These are phyloP conservation scores for Hipparchia sbordonii DNA, from an alignment of 2,888 invertebrate species.

Conservation along the genomic window DNA sequence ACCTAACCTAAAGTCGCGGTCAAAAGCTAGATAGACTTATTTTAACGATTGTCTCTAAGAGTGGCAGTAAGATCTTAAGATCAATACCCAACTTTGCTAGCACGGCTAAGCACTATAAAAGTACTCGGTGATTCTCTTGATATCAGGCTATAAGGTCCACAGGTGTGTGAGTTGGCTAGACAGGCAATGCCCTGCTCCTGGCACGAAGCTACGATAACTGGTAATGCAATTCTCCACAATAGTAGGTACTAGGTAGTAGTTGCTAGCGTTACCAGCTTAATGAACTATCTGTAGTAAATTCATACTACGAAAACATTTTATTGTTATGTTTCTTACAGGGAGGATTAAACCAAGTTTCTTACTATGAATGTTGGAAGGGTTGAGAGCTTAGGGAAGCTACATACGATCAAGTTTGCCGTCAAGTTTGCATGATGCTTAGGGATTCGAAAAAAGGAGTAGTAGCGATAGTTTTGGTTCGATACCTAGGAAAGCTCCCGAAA, in stretches of 20 bases:
- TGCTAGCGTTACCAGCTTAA: not conserved
- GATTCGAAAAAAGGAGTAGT: no score
- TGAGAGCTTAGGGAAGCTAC: no score
- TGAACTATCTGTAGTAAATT: not conserved
- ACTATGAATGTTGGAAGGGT: no score
- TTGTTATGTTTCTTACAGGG: no score
- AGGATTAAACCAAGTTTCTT: no score
- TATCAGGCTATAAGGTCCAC: slow-evolving; percentile 10
- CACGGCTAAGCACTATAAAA: not conserved
- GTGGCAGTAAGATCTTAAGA: not conserved
- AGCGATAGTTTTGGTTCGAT: no score
- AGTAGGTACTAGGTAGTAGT: not conserved
- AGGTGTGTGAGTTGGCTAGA: slow-evolving; percentile 42
- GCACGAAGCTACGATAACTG: slow-evolving; percentile 1
- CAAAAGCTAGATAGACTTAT: not conserved
- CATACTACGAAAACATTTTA: no score
- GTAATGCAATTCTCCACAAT: slow-evolving; percentile 4
- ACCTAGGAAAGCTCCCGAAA: no score
- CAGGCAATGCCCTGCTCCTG: slow-evolving; percentile 47
- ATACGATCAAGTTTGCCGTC: no score
- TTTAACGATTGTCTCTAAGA: not conserved
- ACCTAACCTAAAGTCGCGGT: no score
- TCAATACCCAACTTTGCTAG: not conserved
- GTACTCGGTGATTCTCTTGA: not conserved
- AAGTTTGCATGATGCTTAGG: no score